phyloP scores from a whole-genome alignment of 2,797 vertebrate species.

The Sebastes variabilis region DNA sequence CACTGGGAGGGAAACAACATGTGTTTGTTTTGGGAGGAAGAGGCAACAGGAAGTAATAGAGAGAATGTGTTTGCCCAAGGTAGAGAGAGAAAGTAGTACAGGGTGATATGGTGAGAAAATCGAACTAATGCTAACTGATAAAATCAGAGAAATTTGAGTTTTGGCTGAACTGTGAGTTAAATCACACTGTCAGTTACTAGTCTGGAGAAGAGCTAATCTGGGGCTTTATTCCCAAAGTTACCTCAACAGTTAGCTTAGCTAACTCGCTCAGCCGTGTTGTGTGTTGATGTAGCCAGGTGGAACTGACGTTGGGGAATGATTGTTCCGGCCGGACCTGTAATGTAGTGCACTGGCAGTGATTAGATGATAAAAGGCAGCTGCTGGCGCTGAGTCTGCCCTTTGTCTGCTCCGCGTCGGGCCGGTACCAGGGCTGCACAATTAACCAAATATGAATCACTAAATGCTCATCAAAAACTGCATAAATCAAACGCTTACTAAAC shows the following conservation, averaged over 20 bases:
- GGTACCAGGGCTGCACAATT: too few species aligned
- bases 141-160: not conserved
- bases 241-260: not conserved
- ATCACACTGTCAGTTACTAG: not conserved
- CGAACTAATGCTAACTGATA: too few species aligned
- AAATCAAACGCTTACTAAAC: too few species aligned
- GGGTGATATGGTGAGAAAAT: not conserved
- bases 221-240: not conserved
- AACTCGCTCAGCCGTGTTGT: not conserved
- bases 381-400: too few species aligned
- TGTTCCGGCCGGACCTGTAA: too few species aligned
- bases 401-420: accelerated
- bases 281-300: too few species aligned
- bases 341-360: too few species aligned
- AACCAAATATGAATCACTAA: too few species aligned
- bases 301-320: too few species aligned
- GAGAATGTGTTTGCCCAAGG: not conserved
- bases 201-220: not conserved
- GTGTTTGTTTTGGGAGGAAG: not conserved
- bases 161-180: not conserved
- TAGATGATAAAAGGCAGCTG: too few species aligned
- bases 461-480: too few species aligned
- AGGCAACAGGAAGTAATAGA: not conserved
- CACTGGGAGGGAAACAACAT: not conserved
- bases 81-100: not conserved